Percentiles rank a stretch among this genome's conserved stretches.
Evolutionary conservation across 2,113 vertebrate genomes (phyloP).

Genomic region (Rallus limicola): DNA sequence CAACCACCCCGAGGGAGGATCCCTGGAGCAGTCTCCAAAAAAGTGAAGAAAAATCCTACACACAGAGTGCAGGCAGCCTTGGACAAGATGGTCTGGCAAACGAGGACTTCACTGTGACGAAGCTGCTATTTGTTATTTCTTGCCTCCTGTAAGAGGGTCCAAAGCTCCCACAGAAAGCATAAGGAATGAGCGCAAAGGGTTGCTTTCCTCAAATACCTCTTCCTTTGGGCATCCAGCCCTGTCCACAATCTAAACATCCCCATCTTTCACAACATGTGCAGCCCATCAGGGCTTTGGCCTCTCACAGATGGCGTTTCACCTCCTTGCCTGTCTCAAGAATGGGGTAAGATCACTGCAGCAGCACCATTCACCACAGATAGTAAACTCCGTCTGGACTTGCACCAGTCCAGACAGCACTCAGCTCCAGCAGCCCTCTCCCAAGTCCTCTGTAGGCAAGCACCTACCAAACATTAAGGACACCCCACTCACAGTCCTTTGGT

Average conservation of each 20-base stretch:
- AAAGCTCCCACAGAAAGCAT: not conserved
- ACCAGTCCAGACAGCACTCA: not conserved
- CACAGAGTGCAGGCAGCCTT: not conserved
- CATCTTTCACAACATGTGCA: not conserved
- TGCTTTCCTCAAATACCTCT: not conserved
- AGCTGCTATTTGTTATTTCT: not conserved
- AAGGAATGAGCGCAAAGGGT: not conserved
- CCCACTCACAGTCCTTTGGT: not conserved
- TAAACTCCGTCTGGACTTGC: not conserved
- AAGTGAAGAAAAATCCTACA: not conserved
- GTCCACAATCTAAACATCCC: not conserved
- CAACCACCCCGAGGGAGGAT: not conserved
- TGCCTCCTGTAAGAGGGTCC: not conserved
- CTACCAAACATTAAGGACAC: not conserved
- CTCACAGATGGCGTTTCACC: not conserved
- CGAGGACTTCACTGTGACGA: not conserved
- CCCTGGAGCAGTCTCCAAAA: not conserved
- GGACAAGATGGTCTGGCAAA: not conserved
- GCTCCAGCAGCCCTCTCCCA: not conserved
- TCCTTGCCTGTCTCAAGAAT: not conserved
- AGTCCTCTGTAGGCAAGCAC: not conserved
- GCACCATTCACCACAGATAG: rapidly evolving
- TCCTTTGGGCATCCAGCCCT: not conserved
- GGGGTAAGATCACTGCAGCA: not conserved
- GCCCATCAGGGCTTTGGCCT: not conserved